Evolutionary conservation across 2,888 invertebrate genomes (phyloP).

Genomic region (Lycophotia porphyrea): DNA sequence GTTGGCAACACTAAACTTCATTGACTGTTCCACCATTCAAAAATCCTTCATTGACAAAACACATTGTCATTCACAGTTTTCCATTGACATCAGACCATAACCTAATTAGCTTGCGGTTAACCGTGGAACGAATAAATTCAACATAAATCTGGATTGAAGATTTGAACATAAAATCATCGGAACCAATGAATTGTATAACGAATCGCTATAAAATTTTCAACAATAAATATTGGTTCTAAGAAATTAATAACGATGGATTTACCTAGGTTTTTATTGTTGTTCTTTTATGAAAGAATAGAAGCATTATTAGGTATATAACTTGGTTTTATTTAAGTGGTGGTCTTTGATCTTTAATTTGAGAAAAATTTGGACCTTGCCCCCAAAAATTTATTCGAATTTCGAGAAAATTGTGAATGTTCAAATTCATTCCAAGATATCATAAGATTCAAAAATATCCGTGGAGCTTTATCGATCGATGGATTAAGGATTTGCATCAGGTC

Average conservation of each 20-base stretch:
- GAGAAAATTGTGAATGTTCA: too few species aligned
- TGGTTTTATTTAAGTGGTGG: not conserved
- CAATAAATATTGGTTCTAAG: conserved; percentile 73
- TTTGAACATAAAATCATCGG: conserved; percentile 65
- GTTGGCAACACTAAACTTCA: not conserved
- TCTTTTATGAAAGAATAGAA: conserved; percentile 43
- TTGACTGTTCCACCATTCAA: conserved; percentile 37
- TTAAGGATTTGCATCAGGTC: not conserved
- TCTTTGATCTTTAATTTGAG: not conserved
- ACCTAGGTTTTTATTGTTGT: conserved; percentile 41
- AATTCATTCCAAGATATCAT: not conserved
- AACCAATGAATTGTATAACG: conserved; percentile 74
- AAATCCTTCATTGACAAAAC: conserved; percentile 34
- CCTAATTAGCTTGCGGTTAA: conserved; percentile 64
- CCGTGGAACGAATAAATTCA: conserved; percentile 54
- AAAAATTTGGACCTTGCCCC: not conserved
- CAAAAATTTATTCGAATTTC: too few species aligned
- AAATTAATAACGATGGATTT: conserved; percentile 64
- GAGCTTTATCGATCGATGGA: not conserved
- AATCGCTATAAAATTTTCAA: conserved; percentile 64
- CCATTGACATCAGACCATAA: conserved; percentile 37
- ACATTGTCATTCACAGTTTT: conserved; percentile 41
- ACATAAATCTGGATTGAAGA: conserved; percentile 51
- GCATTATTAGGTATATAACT: conserved; percentile 21
- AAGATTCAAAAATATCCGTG: not conserved